These are phyloP conservation scores for Melanostigma gelatinosum DNA, from an alignment of 2,113 vertebrate genomes.

Conservation along the genomic window DNA sequence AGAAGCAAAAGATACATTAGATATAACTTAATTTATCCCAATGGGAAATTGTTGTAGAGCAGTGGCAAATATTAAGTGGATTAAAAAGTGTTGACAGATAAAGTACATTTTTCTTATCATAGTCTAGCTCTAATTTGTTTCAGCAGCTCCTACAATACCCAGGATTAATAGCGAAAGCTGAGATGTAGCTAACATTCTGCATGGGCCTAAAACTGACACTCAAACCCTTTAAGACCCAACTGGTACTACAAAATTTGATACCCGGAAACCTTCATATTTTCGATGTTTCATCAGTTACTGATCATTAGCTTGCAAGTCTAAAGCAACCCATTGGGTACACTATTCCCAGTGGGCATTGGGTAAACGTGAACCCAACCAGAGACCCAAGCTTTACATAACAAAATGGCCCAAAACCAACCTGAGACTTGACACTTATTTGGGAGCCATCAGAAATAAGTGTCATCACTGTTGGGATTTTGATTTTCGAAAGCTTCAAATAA, in stretches of 20 bases:
- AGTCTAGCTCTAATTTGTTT: neutral
- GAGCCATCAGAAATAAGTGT: neutral
- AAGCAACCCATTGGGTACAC: neutral
- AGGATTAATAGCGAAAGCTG: neutral
- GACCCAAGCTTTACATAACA: neutral
- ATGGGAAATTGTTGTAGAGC: neutral
- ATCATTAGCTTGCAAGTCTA: neutral
- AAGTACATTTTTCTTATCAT: neutral
- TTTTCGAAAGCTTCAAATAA: neutral
- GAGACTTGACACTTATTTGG: neutral
- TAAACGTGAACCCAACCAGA: neutral
- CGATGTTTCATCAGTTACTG: neutral
- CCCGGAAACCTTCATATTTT: neutral
- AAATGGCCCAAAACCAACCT: neutral
- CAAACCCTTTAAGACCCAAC: neutral
- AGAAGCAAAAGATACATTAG: neutral
- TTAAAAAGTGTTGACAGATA: neutral
- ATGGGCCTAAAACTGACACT: neutral
- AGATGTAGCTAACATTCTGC: neutral
- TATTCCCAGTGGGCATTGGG: neutral
- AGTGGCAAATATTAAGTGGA: neutral
- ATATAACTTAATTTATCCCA: neutral
- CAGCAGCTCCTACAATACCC: conserved; percentile 3
- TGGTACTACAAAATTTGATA: neutral
- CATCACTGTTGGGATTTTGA: neutral